Evolutionary conservation across 2,888 invertebrate genomes (phyloP).

Genomic region (Perizoma affinitatum): DNA sequence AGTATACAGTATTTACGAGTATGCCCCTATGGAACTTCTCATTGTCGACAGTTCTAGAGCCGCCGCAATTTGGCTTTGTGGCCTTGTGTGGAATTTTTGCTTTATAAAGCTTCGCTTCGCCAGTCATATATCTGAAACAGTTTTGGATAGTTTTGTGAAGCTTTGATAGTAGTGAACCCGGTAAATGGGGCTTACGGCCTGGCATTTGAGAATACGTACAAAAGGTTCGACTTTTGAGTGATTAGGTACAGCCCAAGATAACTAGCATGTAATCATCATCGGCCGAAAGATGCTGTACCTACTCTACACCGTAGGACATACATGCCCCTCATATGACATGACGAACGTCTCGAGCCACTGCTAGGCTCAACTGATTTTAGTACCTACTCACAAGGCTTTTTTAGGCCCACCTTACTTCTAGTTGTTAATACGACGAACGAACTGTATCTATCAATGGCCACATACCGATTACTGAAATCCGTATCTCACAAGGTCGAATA

Average conservation of each 20-base stretch:
- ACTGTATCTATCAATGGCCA: too few relatives aligned
- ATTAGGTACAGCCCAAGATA: constrained; percentile 24
- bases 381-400: too few relatives aligned
- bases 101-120: constrained; percentile 34
- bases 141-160: constrained; percentile 1
- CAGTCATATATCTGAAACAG: constrained; percentile 6
- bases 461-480: too few relatives aligned
- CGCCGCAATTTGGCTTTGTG: constrained; percentile 64
- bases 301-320: too few relatives aligned
- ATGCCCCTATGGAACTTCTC: constrained; percentile 50
- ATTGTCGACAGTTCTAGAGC: constrained; percentile 52
- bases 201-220: constrained; percentile 25
- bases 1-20: constrained; percentile 13
- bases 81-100: constrained; percentile 56
- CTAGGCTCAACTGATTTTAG: too few relatives aligned
- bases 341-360: too few relatives aligned
- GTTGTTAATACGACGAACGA: too few relatives aligned
- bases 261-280: constrained; percentile 5
- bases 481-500: constrained; percentile 3
- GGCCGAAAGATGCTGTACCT: too few relatives aligned
- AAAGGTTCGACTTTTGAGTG: constrained; percentile 28
- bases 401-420: too few relatives aligned
- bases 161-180: constrained; percentile 30
- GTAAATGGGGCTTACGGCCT: constrained; percentile 35
- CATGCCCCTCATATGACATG: too few relatives aligned